Evolutionary conservation across 2,888 invertebrate genomes (phyloP).

Genomic region (Coleophora deauratella): DNA sequence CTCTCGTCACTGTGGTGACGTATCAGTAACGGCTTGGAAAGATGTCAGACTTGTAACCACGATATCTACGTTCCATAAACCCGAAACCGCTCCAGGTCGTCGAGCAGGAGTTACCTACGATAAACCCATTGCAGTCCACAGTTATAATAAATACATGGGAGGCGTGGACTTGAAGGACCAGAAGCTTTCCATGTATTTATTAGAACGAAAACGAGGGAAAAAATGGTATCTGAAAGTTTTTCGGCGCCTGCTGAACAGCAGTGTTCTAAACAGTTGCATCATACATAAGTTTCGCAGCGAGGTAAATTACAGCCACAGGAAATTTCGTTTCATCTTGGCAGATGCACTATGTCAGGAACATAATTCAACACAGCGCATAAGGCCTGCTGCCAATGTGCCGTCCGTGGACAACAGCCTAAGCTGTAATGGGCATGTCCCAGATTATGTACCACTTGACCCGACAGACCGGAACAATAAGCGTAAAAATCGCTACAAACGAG

Average conservation of each 20-base stretch:
- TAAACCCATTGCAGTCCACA: conserved; percentile 1
- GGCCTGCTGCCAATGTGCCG: not conserved
- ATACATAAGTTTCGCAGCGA: too few species aligned
- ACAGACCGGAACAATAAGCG: not conserved
- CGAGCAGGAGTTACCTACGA: not conserved
- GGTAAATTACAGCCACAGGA: too few species aligned
- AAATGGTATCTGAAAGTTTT: conserved; percentile 18
- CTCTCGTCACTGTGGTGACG: conserved; percentile 9
- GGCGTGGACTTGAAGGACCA: conserved; percentile 17
- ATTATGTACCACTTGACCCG: not conserved
- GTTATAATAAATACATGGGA: conserved; percentile 17
- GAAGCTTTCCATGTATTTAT: conserved; percentile 11
- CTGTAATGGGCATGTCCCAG: conserved; percentile 4
- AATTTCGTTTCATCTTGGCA: not conserved
- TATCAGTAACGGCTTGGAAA: conserved; percentile 11
- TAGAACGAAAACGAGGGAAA: conserved; percentile 14
- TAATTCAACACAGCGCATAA: not conserved
- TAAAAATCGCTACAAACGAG: conserved; percentile 2
- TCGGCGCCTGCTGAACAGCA: conserved; percentile 8
- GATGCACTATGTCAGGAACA: not conserved
- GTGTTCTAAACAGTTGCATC: conserved; percentile 2
- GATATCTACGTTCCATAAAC: not conserved
- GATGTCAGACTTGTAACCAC: conserved; percentile 12
- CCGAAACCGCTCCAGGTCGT: not conserved
- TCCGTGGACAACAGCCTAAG: not conserved